Evolutionary conservation across 2,888 invertebrate genomes (phyloP), one percentile per base, ranked within the genome.

Genomic region (Sussaba pulchella): DNA sequence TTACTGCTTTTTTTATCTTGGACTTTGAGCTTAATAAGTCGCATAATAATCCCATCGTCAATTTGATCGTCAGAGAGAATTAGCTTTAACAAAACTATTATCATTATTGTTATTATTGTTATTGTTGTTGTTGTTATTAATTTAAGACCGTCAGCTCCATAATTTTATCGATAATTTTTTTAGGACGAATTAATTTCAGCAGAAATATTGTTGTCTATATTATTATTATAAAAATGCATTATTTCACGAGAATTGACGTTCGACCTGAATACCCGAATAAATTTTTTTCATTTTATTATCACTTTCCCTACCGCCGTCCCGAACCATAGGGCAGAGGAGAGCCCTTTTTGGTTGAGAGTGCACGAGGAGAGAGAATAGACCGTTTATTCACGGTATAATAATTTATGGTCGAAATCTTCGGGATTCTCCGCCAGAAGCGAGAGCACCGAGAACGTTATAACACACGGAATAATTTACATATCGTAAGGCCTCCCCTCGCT

Each of bases 381-480:
- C 87, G 85, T 87, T 88, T 88, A 87, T 89, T 86, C 85, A 82
- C 66, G 81, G 47, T 64, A 21, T n/a, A 21, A 72, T 87, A 87
- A 90, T 89, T 90, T 90, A 90, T 86, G 84, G 82, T 81, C 86
- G 85, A 88, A 89, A 90, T 88, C 87, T 89, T 86, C 75, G 69
- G 74, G 59, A 82, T 83, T 78, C 84, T 85, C 84, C 80, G 70
- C 70, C 57, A 57, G 47, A 71, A 64, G 76, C 43, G 72, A 24
- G n/a, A n/a, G 66, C 69, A 64, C 47, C 21, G 19, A 64, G 76
- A 67, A 79, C 82, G 81, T 73, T 81, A 84, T 83, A 83, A 84
- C 86, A 85, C 85, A 85, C 83, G 80, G 88, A 89, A 89, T 89
- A 88, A 90, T 90, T 90, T 90, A 87, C 90, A 90, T 90, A 89